Conservation (phyloP, 2,888 invertebrate genomes). For the Masnerella sp. region DNA sequence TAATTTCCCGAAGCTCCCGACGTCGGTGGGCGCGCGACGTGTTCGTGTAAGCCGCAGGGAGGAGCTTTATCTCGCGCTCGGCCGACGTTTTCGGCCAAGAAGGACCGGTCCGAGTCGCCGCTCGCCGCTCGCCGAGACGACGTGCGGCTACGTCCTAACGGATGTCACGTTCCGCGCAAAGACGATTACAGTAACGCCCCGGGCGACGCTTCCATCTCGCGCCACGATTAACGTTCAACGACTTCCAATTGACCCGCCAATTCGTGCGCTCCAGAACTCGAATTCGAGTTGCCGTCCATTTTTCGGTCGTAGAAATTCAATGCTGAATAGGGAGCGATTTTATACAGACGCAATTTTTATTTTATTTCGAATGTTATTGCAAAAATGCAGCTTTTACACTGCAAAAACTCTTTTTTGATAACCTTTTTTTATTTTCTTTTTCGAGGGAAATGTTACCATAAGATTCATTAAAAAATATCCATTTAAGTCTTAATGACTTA, state of each 20-base stretch:
- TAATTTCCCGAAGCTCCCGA: conserved; percentile 68
- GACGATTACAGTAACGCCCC: conserved; percentile 48
- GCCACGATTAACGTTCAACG: conserved; percentile 33
- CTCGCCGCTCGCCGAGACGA: too few species aligned
- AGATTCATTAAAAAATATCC: too few species aligned
- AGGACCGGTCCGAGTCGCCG: conserved; percentile 26
- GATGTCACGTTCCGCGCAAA: conserved; percentile 56
- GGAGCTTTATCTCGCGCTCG: conserved; percentile 42
- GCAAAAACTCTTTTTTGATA: too few species aligned
- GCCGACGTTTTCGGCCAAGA: conserved; percentile 42
- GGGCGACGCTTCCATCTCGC: conserved; percentile 16
- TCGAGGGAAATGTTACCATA: too few species aligned
- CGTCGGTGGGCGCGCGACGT: conserved; percentile 57
- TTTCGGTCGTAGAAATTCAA: too few species aligned
- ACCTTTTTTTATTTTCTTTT: too few species aligned
- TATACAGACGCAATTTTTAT: too few species aligned
- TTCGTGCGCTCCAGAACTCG: conserved; percentile 26
- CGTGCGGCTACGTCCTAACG: conserved; percentile 33
- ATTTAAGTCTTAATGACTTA: too few species aligned
- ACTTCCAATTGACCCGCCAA: conserved; percentile 30
- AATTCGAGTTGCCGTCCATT: not conserved
- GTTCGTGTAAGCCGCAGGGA: conserved; percentile 45
- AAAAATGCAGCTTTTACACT: too few species aligned
- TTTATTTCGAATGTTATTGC: too few species aligned
- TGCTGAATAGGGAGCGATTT: too few species aligned